A percentile compares a stretch with the other conserved stretches of the same genome.
Conservation (phyloP, 2,113 vertebrate species). For the Pachycephala philippinensis region DNA sequence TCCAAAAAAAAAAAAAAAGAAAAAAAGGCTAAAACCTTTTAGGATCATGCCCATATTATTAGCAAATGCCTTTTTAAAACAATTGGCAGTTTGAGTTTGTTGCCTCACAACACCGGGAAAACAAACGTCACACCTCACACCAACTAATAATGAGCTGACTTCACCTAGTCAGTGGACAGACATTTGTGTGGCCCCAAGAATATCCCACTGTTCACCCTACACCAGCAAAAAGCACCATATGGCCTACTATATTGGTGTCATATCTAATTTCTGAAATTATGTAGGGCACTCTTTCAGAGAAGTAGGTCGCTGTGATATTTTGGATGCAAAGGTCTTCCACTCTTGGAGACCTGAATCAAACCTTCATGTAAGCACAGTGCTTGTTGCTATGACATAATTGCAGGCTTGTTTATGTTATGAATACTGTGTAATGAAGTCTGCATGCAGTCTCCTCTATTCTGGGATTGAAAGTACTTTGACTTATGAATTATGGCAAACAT, state of each 20-base stretch:
- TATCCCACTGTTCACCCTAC: constrained; percentile 50
- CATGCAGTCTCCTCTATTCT: constrained; percentile 52
- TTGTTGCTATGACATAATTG: constrained; percentile 67
- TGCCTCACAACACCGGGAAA: constrained; percentile 44
- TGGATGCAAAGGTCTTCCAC: constrained; percentile 53
- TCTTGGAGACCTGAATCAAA: constrained; percentile 55
- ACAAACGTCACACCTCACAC: constrained; percentile 31
- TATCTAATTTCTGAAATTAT: constrained; percentile 66
- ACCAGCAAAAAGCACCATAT: constrained; percentile 57
- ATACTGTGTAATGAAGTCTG: constrained; percentile 42
- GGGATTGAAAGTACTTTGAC: constrained; percentile 58
- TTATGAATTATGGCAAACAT: constrained; percentile 59
- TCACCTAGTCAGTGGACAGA: constrained; percentile 51
- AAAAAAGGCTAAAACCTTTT: not conserved
- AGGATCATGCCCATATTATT: not conserved
- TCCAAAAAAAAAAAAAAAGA: not conserved
- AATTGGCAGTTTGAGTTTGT: not conserved
- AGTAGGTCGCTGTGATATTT: constrained; percentile 61
- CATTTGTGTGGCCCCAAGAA: constrained; percentile 30
- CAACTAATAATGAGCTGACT: constrained; percentile 43
- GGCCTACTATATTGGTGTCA: constrained; percentile 53
- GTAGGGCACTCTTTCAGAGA: constrained; percentile 52
- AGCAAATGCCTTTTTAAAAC: constrained; percentile 30
- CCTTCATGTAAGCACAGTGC: constrained; percentile 36
- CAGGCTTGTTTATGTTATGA: constrained; percentile 60